Conservation (phyloP, 1,140 invertebrate species). For the Pomacea maculata region DNA sequence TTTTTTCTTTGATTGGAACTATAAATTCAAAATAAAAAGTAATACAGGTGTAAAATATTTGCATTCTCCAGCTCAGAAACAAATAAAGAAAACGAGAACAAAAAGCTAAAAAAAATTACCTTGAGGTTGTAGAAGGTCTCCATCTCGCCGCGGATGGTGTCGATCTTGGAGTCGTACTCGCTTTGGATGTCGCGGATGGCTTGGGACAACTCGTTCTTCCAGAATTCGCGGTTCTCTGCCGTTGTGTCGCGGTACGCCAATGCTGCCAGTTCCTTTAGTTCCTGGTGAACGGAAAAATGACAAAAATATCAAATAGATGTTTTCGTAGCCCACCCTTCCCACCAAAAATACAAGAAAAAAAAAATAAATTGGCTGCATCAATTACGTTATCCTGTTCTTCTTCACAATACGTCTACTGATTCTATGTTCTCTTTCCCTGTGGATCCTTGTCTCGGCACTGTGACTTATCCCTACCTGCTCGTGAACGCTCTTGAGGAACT, state of each 20-base stretch:
- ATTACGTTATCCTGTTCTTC: no score
- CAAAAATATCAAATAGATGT: neutral
- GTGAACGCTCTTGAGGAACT: constrained; percentile 64
- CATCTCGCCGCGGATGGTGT: constrained; percentile 65
- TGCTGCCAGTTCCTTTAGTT: constrained; percentile 69
- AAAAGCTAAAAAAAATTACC: constrained; percentile 30
- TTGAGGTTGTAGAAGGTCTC: constrained; percentile 64
- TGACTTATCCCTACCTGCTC: constrained; percentile 53
- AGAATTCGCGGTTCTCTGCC: constrained; percentile 68
- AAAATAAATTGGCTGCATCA: neutral
- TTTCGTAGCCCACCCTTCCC: neutral
- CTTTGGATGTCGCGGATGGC: constrained; percentile 69
- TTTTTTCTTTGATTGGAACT: neutral
- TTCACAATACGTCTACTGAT: no score
- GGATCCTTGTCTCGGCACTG: no score
- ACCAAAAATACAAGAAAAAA: neutral
- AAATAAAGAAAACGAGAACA: no score
- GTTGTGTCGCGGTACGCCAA: constrained; percentile 68
- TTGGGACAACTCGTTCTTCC: constrained; percentile 68
- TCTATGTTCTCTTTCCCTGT: no score
- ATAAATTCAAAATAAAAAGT: no score
- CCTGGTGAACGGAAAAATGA: constrained; percentile 46
- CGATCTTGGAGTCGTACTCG: constrained; percentile 67
- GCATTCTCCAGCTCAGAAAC: no score
- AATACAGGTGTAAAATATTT: no score